Percentiles rank a stretch among this genome's conserved stretches.
These are phyloP conservation scores for Menidia beryllina DNA, from an alignment of 2,113 vertebrate species.

Conservation along the genomic window DNA sequence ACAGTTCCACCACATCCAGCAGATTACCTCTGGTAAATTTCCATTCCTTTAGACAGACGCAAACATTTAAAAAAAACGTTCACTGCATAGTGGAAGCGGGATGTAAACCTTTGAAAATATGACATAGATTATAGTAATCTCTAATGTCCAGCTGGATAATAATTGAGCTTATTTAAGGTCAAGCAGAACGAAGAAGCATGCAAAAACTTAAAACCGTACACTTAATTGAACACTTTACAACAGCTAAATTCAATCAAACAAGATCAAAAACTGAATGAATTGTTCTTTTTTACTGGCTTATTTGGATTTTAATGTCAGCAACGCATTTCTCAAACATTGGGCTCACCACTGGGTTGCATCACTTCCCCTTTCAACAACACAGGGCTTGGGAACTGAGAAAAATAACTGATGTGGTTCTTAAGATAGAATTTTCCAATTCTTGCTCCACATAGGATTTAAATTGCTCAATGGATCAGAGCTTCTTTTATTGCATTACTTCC, in stretches of 20 bases:
- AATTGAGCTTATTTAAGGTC: too few relatives aligned
- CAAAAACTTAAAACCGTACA: too few relatives aligned
- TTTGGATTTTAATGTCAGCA: not conserved
- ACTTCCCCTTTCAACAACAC: not conserved
- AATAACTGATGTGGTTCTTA: not conserved
- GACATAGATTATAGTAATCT: not conserved
- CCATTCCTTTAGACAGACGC: not conserved
- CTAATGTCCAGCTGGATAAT: not conserved
- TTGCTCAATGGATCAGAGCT: too few relatives aligned
- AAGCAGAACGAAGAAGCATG: too few relatives aligned
- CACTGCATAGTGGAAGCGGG: not conserved
- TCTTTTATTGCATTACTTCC: not conserved
- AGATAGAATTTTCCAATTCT: not conserved
- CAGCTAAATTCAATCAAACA: too few relatives aligned
- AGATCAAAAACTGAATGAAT: too few relatives aligned
- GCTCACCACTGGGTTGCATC: not conserved
- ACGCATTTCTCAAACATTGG: too few relatives aligned
- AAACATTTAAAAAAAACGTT: not conserved
- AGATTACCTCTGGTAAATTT: conserved; percentile 57
- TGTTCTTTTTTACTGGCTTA: too few relatives aligned
- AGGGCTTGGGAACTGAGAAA: not conserved
- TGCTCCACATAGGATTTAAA: too few relatives aligned
- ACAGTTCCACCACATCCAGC: not conserved
- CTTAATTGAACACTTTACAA: too few relatives aligned
- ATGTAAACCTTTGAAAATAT: not conserved